Conservation (phyloP, 1,140 invertebrate genomes). For the Pteromalus puparum region DNA sequence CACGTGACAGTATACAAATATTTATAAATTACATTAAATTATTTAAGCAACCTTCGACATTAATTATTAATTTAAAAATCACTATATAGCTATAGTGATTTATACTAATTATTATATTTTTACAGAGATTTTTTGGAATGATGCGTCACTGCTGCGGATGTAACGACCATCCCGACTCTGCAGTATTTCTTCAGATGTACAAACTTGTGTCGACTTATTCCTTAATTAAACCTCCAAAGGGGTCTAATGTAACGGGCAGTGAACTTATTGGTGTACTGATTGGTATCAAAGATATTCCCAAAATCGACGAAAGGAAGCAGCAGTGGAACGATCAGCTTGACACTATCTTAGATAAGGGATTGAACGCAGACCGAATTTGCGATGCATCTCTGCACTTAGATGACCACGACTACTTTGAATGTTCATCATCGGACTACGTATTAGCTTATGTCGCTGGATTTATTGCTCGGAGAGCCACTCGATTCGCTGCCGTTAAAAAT, state of each 20-base stretch:
- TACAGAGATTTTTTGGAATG: background rate
- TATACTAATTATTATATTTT: too few relatives aligned
- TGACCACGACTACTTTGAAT: background rate
- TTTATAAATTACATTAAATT: too few relatives aligned
- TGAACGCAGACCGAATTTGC: too few relatives aligned
- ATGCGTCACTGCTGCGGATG: constrained; percentile 36
- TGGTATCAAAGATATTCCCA: background rate
- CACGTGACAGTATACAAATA: too few relatives aligned
- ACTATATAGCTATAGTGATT: too few relatives aligned
- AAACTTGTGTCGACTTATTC: constrained; percentile 31
- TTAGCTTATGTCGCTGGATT: constrained; percentile 35
- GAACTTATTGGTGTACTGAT: constrained; percentile 8
- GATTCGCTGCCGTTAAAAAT: background rate
- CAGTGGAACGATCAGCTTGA: constrained; percentile 7
- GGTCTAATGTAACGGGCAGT: constrained; percentile 16
- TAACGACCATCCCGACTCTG: constrained; percentile 50
- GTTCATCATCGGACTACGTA: constrained; percentile 29
- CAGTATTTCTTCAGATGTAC: constrained; percentile 53
- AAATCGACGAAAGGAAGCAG: background rate
- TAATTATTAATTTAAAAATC: too few relatives aligned
- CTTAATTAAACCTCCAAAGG: constrained; percentile 43
- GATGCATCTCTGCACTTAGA: background rate
- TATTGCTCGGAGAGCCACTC: background rate
- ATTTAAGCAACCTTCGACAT: too few relatives aligned
- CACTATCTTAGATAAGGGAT: background rate